Evolutionary conservation across 2,888 invertebrate genomes (phyloP).

Genomic region (Drosophila lutescens): DNA sequence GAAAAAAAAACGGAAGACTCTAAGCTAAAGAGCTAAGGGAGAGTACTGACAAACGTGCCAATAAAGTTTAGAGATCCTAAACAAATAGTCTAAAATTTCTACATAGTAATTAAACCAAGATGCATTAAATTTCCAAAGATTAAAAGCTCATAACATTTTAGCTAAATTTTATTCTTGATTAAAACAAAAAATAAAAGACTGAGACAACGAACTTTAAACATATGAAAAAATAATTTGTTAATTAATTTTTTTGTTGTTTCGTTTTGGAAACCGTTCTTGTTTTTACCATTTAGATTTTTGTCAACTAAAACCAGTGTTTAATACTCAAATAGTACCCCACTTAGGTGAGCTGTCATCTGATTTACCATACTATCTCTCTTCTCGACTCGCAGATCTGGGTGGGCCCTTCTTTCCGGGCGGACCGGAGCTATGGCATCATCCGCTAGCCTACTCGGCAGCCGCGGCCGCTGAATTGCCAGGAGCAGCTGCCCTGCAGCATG

Average conservation of each 20-base stretch:
- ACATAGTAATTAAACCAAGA: not conserved
- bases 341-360: constrained; percentile 42
- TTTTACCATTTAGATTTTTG: constrained; percentile 35
- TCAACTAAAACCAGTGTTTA: constrained; percentile 27
- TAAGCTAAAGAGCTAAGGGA: constrained; percentile 5
- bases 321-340: constrained; percentile 7
- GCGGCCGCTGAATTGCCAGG: constrained; percentile 93
- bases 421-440: constrained; percentile 97
- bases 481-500: constrained; percentile 92
- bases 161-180: not conserved
- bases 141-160: not conserved
- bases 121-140: not conserved
- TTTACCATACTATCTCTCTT: constrained; percentile 20
- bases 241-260: constrained; percentile 23
- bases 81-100: not conserved
- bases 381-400: constrained; percentile 90
- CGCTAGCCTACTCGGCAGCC: constrained; percentile 90
- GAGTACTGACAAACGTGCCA: not conserved
- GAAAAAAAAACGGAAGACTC: constrained; percentile 10
- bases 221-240: not conserved
- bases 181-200: constrained; percentile 65
- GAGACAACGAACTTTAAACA: constrained; percentile 63
- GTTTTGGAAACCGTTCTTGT: constrained; percentile 32
- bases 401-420: constrained; percentile 98
- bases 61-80: not conserved